Percentiles rank a stretch among this genome's conserved stretches.
Conservation (phyloP, 2,888 invertebrate species). For the Plebejus melissa region DNA sequence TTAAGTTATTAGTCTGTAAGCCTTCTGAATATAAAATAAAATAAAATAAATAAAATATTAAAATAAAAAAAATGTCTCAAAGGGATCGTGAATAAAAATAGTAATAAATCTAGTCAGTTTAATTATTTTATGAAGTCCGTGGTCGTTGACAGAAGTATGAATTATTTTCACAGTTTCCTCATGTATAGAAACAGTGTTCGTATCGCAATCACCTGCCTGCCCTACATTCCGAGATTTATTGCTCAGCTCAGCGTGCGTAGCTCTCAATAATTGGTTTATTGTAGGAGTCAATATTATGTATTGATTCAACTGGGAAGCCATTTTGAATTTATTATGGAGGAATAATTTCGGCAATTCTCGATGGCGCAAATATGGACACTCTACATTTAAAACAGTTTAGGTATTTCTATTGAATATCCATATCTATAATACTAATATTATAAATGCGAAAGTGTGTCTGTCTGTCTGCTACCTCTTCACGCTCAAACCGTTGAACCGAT, state of each 20-base stretch:
- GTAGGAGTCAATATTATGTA: constrained; percentile 23
- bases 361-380: background rate
- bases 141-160: constrained; percentile 14
- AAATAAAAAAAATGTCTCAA: background rate
- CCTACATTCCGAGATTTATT: constrained; percentile 32
- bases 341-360: background rate
- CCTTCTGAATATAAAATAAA: too few species aligned
- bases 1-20: too few species aligned
- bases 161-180: constrained; percentile 22
- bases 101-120: background rate
- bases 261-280: constrained; percentile 27
- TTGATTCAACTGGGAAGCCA: constrained; percentile 8
- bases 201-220: constrained; percentile 33
- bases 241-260: constrained; percentile 24
- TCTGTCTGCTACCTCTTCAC: too few species aligned
- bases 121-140: background rate
- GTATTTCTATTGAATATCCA: background rate
- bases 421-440: too few species aligned
- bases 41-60: too few species aligned
- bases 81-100: background rate
- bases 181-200: constrained; percentile 22
- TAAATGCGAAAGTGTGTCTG: too few species aligned
- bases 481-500: too few species aligned
- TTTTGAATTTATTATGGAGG: background rate
- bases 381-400: background rate